A percentile compares a stretch with the other conserved stretches of the same genome.
Evolutionary conservation across 2,888 invertebrate genomes (phyloP).

Genomic region (Pollenia amentaria): DNA sequence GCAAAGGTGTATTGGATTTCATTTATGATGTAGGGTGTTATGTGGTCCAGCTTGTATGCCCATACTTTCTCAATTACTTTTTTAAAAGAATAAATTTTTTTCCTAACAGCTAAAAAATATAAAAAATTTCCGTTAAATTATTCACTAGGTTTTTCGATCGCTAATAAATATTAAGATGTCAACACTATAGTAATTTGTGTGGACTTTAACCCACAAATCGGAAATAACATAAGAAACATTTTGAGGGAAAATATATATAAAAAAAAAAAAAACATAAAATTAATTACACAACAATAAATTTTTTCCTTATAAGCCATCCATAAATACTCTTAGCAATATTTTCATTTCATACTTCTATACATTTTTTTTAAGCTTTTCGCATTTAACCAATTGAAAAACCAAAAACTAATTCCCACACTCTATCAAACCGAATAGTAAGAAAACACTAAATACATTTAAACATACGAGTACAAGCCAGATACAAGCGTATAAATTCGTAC

Average conservation of each 20-base stretch:
- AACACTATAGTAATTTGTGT: slow-evolving; percentile 47
- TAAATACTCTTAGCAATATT: slow-evolving; percentile 53
- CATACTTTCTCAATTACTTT: too few species aligned
- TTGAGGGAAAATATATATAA: slow-evolving; percentile 15
- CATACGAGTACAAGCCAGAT: slow-evolving; percentile 39
- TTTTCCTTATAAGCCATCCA: slow-evolving; percentile 47
- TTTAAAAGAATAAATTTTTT: neutral
- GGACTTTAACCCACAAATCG: slow-evolving; percentile 57
- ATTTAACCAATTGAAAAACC: slow-evolving; percentile 58
- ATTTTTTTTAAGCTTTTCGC: slow-evolving; percentile 39
- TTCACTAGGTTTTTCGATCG: neutral
- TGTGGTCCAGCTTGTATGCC: too few species aligned
- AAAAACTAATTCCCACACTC: slow-evolving; percentile 69
- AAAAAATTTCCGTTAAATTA: neutral
- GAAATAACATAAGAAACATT: slow-evolving; percentile 41
- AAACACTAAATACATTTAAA: slow-evolving; percentile 61
- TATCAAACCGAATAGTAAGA: slow-evolving; percentile 55
- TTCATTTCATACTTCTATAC: slow-evolving; percentile 55
- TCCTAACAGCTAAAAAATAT: neutral
- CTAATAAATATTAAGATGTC: slow-evolving; percentile 31
- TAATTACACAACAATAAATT: slow-evolving; percentile 55
- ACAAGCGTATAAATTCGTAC: slow-evolving; percentile 30
- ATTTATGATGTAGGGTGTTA: too few species aligned
- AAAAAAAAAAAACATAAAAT: slow-evolving; percentile 28
- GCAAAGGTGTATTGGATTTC: too few species aligned